Base-by-base conservation (phyloP, 1,140 invertebrate species). In the Andrena cerasifolii region DNA sequence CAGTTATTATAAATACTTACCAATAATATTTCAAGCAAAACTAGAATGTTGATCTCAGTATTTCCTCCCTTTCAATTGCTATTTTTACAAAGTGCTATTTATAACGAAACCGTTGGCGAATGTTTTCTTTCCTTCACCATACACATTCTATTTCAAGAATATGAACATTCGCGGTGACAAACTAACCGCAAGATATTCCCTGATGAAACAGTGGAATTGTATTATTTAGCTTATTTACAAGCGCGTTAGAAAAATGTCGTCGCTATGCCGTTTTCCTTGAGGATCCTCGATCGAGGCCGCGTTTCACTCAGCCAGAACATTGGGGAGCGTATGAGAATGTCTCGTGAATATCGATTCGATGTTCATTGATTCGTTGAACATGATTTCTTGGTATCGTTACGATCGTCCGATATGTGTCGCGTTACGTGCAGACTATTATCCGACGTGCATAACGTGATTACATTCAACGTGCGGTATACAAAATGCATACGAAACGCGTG, bases 181-280 rank as follows among this genome's bases (percentile, higher is more conserved):
- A 65, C 16, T 10, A 16, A 12, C 12, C 1, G 31, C 21, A 6
- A 47, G 4, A 31, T 18, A 31, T 16, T 53, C 31, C n/a, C 18
- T 5, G 31, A 14, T 3, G 26, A n/a, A n/a, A 47, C 21, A 16
- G 1, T 51, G 10, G 59, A 63, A 43, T 65, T 63, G 53, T 28
- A 2, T n/a, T n/a, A 21, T 21, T 28, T n/a, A n/a, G 12, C 40
- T 47, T 43, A 54, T 45, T 66, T 26, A 28, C 40, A 68, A 75
- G 54, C 51, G 68, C n/a, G 49, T 82, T 65, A 68, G 33, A 72
- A 70, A 74, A 74, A 51, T 49, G 40, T 47, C 36, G 40, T 40
- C 1, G 65, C 58, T 67, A 86, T 80, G 77, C 47, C 33, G 84
- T 82, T 86, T 84, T 84, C 84, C 84, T 86, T 86, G 82, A 71